Evolutionary conservation across 2,113 vertebrate genomes (phyloP), one percentile per base, ranked within the genome.

Genomic region (Salvelinus namaycush): DNA sequence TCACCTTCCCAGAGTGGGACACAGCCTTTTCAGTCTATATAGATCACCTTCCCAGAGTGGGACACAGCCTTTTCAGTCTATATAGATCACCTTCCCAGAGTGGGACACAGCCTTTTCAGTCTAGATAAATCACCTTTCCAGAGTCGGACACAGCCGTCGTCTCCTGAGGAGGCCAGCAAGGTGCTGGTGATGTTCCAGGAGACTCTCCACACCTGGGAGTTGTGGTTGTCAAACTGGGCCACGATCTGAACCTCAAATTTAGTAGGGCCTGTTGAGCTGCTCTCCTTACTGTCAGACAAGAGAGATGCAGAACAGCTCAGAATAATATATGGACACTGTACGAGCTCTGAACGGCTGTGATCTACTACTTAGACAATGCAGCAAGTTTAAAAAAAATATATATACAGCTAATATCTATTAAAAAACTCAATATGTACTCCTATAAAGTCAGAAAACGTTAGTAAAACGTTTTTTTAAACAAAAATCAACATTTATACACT

Each of bases 171-270:
- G 24, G 98, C 97, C 81, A 98, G 89, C 59, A 99, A 93, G 5
- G 97, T 99, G 89, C 98, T 97, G 73, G 97, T 99, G 88, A 99
- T 98, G 89, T 99, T 99, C 98, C 97, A 99, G 90, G 97, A 98
- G 62, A 99, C 97, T 51, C 97, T 92, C 97, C 97, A 99, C 74
- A 99, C 97, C 85, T 99, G 98, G 11, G 97, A 99, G 89, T 98
- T 98, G 84, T 99, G 97, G 88, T 96, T 96, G 91, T 99, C 97
- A 89, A 99, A 99, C 89, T 98, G 97, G 66, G 97, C 97, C 87
- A 97, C 94, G 48, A 97, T 93, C 82, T 97, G 97, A 64, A 98
- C 96, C 87, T 98, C 97, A 89, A 98, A 97, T 90, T 97, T 98
- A 77, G 96, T 97, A 81, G 97, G 91, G 70, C 96, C 96, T 73